These are phyloP conservation scores for Danio albolineatus DNA, from an alignment of 2,797 vertebrate genomes.

Conservation along the genomic window DNA sequence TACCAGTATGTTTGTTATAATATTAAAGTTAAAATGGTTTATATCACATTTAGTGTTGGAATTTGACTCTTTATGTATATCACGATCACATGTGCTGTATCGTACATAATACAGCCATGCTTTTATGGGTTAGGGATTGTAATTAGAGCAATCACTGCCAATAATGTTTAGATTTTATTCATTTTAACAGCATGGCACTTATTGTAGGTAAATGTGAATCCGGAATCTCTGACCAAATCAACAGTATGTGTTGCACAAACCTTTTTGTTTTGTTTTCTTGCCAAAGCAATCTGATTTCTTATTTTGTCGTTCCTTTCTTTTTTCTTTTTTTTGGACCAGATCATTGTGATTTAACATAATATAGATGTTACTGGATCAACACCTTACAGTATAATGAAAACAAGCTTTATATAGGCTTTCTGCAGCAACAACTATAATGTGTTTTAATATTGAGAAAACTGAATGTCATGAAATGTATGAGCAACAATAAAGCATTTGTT, in stretches of 20 bases:
- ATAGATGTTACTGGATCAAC: conserved; percentile 39
- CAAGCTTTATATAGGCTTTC: conserved; percentile 38
- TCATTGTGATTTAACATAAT: conserved; percentile 61
- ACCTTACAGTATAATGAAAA: conserved; percentile 40
- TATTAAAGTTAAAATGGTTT: conserved; percentile 3
- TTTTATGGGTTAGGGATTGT: conserved; percentile 5
- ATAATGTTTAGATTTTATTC: conserved; percentile 1
- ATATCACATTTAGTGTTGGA: conserved; percentile 18
- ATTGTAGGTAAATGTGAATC: conserved; percentile 37
- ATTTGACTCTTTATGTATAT: conserved; percentile 12
- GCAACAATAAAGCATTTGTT: conserved; percentile 56
- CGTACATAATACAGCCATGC: not conserved
- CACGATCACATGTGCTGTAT: conserved; percentile 12
- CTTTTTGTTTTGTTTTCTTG: conserved; percentile 51
- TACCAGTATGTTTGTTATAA: not conserved
- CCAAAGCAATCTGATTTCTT: conserved; percentile 57
- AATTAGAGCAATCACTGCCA: conserved; percentile 2
- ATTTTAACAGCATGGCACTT: conserved; percentile 1
- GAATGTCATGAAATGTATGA: conserved; percentile 51
- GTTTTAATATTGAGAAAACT: conserved; percentile 41
- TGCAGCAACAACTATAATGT: conserved; percentile 34
- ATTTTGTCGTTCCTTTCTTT: not conserved
- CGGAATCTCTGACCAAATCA: conserved; percentile 33
- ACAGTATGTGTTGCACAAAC: conserved; percentile 29
- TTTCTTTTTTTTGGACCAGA: conserved; percentile 47